Conservation (phyloP, 2,113 vertebrate genomes). For the Grammomys dolichurus region DNA sequence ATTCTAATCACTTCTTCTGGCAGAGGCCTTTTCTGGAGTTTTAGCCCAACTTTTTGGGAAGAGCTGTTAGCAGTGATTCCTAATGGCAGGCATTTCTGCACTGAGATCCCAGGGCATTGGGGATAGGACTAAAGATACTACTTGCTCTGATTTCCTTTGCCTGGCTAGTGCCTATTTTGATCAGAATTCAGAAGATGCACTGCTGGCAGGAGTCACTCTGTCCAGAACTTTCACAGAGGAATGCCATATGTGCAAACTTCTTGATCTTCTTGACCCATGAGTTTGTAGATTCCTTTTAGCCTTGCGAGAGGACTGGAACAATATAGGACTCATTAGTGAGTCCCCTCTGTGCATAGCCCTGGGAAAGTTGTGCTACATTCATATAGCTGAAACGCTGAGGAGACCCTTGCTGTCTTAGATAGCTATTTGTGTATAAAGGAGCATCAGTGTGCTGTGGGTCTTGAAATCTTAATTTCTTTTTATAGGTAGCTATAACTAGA, state of each 20-base stretch:
- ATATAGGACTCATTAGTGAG: conserved; percentile 92
- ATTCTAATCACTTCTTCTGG: background rate
- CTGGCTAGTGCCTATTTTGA: background rate
- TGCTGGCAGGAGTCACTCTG: background rate
- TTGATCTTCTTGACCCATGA: conserved; percentile 51
- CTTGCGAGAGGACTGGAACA: conserved; percentile 91
- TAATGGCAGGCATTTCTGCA: background rate
- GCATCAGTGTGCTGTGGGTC: background rate
- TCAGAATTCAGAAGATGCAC: background rate
- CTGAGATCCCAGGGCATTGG: background rate
- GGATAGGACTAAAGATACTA: background rate
- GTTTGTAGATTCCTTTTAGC: conserved; percentile 94
- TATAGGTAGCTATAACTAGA: background rate
- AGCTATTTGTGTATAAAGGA: background rate
- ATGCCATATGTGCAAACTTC: background rate
- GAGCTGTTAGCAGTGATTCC: background rate
- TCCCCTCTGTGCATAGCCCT: conserved; percentile 74
- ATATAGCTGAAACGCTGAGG: background rate
- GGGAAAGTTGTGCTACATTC: background rate
- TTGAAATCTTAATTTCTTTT: background rate
- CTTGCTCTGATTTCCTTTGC: background rate
- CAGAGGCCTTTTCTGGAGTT: fast-evolving
- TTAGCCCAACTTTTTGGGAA: background rate
- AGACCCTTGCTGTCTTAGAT: background rate
- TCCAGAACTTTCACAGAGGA: background rate